phyloP scores from a whole-genome alignment of 1,140 invertebrate species.

The Aphelenchoides fujianensis region DNA sequence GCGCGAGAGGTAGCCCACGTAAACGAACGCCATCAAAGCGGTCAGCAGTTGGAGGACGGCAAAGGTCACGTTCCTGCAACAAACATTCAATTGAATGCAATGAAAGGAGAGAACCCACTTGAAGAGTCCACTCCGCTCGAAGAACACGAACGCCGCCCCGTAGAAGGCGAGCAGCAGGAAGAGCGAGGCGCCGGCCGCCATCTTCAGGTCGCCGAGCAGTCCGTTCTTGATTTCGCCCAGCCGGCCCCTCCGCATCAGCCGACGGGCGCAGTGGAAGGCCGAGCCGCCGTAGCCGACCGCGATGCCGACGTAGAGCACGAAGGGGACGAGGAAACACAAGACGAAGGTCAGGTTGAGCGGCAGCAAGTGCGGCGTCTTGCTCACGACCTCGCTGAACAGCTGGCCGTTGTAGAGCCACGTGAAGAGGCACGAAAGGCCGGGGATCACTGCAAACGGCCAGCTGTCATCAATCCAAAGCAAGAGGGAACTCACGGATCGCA shows the following conservation, averaged over 20 bases:
- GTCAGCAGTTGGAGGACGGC: conserved; percentile 1
- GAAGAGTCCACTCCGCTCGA: conserved; percentile 5
- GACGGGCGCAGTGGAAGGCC: conserved; percentile 36
- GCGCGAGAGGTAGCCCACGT: conserved; percentile 13
- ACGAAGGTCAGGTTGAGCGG: conserved; percentile 40
- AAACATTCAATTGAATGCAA: no score
- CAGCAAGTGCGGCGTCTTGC: conserved; percentile 19
- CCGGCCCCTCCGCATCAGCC: conserved; percentile 13
- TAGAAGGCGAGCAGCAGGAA: conserved; percentile 37
- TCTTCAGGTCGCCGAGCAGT: conserved; percentile 28
- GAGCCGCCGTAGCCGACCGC: conserved; percentile 42
- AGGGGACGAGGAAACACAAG: conserved; percentile 37
- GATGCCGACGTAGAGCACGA: conserved; percentile 37
- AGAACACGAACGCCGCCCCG: conserved; percentile 26
- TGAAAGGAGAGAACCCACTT: conserved; percentile 10
- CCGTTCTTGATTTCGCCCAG: conserved; percentile 23
- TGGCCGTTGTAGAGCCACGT: conserved; percentile 37
- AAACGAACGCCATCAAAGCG: conserved; percentile 5
- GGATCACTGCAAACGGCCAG: conserved; percentile 40
- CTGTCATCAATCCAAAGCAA: not conserved
- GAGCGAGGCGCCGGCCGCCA: conserved; percentile 38
- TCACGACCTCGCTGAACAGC: conserved; percentile 28
- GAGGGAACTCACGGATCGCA: conserved; percentile 23
- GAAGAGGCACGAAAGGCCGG: conserved; percentile 31
- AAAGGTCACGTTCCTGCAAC: conserved; percentile 13